Base-by-base conservation (phyloP, 2,888 invertebrate genomes). In the Octodonta nipae region DNA sequence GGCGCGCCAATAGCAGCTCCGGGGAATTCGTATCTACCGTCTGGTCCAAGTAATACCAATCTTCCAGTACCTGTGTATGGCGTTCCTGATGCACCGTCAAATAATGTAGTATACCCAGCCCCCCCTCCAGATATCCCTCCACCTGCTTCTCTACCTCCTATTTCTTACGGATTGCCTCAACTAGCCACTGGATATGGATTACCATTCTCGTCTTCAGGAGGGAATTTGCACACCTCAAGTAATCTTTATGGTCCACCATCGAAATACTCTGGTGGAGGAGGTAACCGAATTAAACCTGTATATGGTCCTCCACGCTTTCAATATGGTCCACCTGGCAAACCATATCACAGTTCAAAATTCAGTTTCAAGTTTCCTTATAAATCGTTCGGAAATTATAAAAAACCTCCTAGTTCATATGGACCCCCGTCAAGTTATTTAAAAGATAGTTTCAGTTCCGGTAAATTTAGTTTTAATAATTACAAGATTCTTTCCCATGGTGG, bases 51-150 rank as follows among this genome's bases (percentile, higher is more conserved):
- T 32, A 63, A 69, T 60, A 50, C 63, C 56, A 69, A 68, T 35
- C 56, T 64, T 8, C 73, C 73, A 2, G 61, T 66, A 2, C 72
- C 73, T 11, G 64, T 74, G 0, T 74, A 74, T 49, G 73, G 73
- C 32, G 68, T 67, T 0, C 73, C 73, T 3, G 65, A 69, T 38
- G 54, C 61, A 27, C 61, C 64, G 5, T 50, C 56, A 3, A 60
- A 58, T 41, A 62, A 60, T 34, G 40, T 61, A 16, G 51, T 63
- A 27, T 65, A 64, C 46, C 64, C 64, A n/a, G 56, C 55, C 28
- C 67, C 66, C 16, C 62, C 66, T 4, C 64, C 67, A 13, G 66
- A 52, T 44, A 54, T 63, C 26, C 63, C 62, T 17, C 63, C 65
- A 20, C 57, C 61, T 10, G 49, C 46, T 20, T 28, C 44, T 6